Evolutionary conservation across 2,113 vertebrate species (phyloP), one percentile per base, ranked within the genome.

Genomic region (Aldabrachelys gigantea): DNA sequence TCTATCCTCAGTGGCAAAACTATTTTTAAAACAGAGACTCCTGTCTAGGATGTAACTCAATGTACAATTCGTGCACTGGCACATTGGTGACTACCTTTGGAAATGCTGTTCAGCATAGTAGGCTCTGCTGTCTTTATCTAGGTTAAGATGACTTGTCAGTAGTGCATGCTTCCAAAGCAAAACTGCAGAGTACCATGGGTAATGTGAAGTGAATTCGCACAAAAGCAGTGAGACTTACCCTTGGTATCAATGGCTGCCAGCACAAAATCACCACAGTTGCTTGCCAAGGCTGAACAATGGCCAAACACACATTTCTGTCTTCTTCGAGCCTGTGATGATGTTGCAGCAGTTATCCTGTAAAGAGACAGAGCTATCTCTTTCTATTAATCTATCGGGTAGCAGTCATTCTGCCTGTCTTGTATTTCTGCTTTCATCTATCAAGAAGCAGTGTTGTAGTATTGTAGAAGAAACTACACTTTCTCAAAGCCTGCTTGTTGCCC

Each of bases 21-120:
- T 96, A 90, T 95, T 91, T 91, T 93, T 97, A 97, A 98, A 97
- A 96, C 84, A 91, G 84, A 97, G 95, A 96, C 96, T 97, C 47
- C 72, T 95, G 97, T 89, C 94, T 94, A 94, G 95, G 97, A 97
- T 95, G 93, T 87, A 85, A 59, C 69, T 97, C 93, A 95, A 96
- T 97, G 97, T 47, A 89, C 95, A 94, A 44, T 89, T 96, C 92
- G 96, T 96, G 84, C 90, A 80, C 86, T 93, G 91, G 95, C 56
- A 97, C 97, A 96, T 56, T 96, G 88, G 94, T 96, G 94, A 87
- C 82, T 97, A 91, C 92, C 95, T 96, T 81, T 78, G 5, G 78
- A 94, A 95, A 94, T 56, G 25, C 62, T 79, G 78, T 76, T 94
- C 88, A 86, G 75, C 85, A 44, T 85, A 88, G 80, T 90, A 97